Evolutionary conservation across 1,140 invertebrate genomes (phyloP), one percentile per base, ranked within the genome.

Genomic region (Melipona quadrifasciata): DNA sequence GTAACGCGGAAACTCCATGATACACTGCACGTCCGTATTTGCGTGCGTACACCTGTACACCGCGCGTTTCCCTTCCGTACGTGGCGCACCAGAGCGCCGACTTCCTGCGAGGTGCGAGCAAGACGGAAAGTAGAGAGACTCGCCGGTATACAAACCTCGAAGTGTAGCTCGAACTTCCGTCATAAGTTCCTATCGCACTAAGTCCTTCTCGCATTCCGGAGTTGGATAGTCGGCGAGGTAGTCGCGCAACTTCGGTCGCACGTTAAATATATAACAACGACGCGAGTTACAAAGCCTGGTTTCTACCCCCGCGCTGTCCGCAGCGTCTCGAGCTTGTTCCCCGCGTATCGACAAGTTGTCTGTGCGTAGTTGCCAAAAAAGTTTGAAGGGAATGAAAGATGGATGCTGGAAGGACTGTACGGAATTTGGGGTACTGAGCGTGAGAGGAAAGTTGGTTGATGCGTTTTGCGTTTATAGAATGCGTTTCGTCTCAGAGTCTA

Each of bases 211-310:
- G 47, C 53, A 82, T 70, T 61, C 71, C 17, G 39, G 58, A 74
- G 55, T 78, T 88, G 75, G 64, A 85, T 72, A 88, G 74, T 86
- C 87, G 58, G 34, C 47, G 17, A 82, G 57, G 58, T 78, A 76
- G 76, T 78, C 47, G 67, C 57, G 58, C 68, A 76, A 86, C 73
- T 86, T 72, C 81, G 77, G 85, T 82, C 89, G 86, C 78, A 84
- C 70, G 17, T 81, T 89, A 89, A 89, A 89, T 89, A 89, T 87
- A 81, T 89, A 89, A 86, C 86, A 89, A 89, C 80, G 85, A 81
- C 55, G 73, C 78, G 58, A 53, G 57, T 24, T 31, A 53, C 16
- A 84, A 64, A 71, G 39, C 75, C 47, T n/a, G 8, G 39, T 47
- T 47, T 8, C 39, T 47, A 47, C 31, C 11, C 11, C 19, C 21